phyloP scores from a whole-genome alignment of 2,797 vertebrate genomes.

The Pangasius djambal region DNA sequence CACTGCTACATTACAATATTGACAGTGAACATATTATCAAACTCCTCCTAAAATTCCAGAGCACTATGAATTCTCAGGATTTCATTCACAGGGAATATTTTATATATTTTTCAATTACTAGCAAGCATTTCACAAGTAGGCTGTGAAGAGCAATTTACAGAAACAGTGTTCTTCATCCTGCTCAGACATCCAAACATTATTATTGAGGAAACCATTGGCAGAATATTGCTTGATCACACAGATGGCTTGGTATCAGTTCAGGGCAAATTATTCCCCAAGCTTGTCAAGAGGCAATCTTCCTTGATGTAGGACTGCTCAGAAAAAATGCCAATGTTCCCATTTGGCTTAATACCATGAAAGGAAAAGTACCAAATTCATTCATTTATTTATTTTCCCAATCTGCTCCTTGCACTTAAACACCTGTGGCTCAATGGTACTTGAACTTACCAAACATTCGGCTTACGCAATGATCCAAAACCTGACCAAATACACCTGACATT shows the following conservation, averaged over 20 bases:
- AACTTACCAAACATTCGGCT: not conserved
- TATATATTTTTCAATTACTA: not conserved
- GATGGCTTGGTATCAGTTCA: constrained; percentile 19
- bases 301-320: not conserved
- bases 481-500: not conserved
- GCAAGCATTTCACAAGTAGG: not conserved
- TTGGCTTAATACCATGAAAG: not conserved
- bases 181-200: not conserved
- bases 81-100: not conserved
- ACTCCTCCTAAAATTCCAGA: not conserved
- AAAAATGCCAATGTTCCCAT: not conserved
- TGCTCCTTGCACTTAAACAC: not conserved
- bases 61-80: not conserved
- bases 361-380: not conserved
- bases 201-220: not conserved
- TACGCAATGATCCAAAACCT: not conserved
- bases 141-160: not conserved
- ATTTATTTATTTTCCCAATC: not conserved
- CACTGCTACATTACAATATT: not conserved
- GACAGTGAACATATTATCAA: not conserved
- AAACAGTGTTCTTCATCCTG: not conserved
- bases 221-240: not conserved
- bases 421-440: not conserved
- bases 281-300: constrained; percentile 6
- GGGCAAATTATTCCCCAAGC: constrained; percentile 18